A percentile compares a stretch with the other conserved stretches of the same genome.
phyloP scores from a whole-genome alignment of 2,888 invertebrate genomes.

The Drosophila rubida region DNA sequence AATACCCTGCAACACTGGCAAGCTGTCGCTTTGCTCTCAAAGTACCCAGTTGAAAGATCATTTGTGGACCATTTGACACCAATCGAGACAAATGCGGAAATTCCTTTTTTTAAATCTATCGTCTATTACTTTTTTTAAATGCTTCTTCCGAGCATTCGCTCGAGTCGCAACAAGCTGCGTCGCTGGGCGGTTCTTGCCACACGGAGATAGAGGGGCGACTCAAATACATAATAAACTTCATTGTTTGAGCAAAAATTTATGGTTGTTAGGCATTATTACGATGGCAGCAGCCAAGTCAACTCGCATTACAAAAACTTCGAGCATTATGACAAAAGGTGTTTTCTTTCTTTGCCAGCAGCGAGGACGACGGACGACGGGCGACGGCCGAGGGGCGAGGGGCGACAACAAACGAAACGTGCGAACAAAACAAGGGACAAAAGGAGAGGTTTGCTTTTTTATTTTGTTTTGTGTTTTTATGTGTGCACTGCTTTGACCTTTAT shows the following conservation, averaged over 20 bases:
- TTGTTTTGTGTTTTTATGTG: slow-evolving; percentile 1
- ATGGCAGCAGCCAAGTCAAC: slow-evolving; percentile 53
- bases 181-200: neutral
- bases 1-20: slow-evolving; percentile 3
- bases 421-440: neutral
- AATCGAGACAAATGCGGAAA: no score
- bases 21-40: no score
- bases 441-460: slow-evolving; percentile 3
- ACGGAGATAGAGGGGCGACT: slow-evolving; percentile 2
- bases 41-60: no score
- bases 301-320: slow-evolving; percentile 53
- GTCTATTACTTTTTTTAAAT: no score
- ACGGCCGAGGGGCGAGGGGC: neutral
- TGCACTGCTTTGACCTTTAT: neutral
- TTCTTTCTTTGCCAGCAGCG: slow-evolving; percentile 16
- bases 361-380: no score
- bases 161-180: neutral
- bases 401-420: slow-evolving; percentile 1
- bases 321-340: slow-evolving; percentile 47
- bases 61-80: no score
- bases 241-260: slow-evolving; percentile 56
- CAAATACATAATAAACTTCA: slow-evolving; percentile 58
- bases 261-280: slow-evolving; percentile 50
- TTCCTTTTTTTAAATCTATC: no score
- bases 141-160: no score